phyloP scores from a whole-genome alignment of 2,797 vertebrate species.

The Xyrichtys novacula region DNA sequence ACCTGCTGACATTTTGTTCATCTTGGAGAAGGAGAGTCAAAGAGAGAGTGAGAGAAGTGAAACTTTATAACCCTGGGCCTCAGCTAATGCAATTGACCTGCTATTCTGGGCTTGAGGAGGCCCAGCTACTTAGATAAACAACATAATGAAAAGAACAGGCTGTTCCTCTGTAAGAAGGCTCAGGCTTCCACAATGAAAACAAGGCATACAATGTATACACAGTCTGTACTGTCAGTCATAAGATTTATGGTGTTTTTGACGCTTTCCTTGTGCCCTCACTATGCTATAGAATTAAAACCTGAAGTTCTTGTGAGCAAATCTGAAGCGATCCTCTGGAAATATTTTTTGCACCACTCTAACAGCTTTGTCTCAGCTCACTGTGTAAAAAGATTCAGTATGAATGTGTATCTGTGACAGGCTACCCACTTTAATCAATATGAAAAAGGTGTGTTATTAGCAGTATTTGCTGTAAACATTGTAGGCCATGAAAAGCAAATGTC shows the following conservation, averaged over 20 bases:
- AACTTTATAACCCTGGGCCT: conserved; percentile 80
- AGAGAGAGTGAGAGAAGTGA: conserved; percentile 55
- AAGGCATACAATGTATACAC: conserved; percentile 52
- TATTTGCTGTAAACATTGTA: background rate
- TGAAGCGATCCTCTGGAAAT: background rate
- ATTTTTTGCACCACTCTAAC: background rate
- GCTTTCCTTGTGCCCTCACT: conserved; percentile 1
- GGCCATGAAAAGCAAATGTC: conserved; percentile 41
- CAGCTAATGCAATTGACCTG: conserved; percentile 83
- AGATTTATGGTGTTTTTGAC: conserved; percentile 9
- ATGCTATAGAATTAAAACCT: background rate
- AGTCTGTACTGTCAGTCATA: conserved; percentile 24
- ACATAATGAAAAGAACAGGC: conserved; percentile 83
- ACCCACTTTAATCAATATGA: conserved; percentile 24
- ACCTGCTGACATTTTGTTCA: conserved; percentile 57
- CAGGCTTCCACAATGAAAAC: conserved; percentile 57
- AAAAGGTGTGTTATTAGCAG: conserved; percentile 27
- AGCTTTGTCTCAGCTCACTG: conserved; percentile 1
- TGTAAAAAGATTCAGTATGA: background rate
- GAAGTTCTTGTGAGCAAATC: background rate
- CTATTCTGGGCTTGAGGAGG: conserved; percentile 81
- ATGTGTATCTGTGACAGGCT: conserved; percentile 26
- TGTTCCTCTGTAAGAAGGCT: conserved; percentile 75
- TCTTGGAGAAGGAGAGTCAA: conserved; percentile 42
- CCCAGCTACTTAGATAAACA: conserved; percentile 81